A percentile compares a stretch with the other conserved stretches of the same genome.
Evolutionary conservation across 1,140 invertebrate genomes (phyloP).

Genomic region (Hypsibius dujardini): DNA sequence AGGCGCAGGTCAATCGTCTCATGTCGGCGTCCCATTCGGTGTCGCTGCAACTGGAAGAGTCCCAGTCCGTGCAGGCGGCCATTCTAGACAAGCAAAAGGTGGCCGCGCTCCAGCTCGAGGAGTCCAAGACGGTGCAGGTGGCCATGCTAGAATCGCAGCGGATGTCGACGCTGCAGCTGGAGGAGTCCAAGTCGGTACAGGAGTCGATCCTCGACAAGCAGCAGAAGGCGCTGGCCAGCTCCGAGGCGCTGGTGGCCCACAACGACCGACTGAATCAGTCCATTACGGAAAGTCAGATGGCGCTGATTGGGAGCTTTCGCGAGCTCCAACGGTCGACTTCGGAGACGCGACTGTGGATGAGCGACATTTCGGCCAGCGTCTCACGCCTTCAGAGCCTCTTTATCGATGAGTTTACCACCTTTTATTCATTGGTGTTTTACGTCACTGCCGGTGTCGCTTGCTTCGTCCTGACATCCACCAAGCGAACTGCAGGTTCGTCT

Average conservation of each 20-base stretch:
- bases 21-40: conserved; percentile 35
- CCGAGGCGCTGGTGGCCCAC: conserved; percentile 38
- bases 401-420: conserved; percentile 41
- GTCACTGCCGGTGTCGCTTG: conserved; percentile 35
- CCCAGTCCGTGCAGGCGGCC: conserved; percentile 30
- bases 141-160: conserved; percentile 37
- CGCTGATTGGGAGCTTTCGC: conserved; percentile 35
- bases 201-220: conserved; percentile 36
- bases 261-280: conserved; percentile 33
- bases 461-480: conserved; percentile 39
- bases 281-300: conserved; percentile 32
- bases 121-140: conserved; percentile 30
- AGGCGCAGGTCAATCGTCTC: conserved; percentile 38
- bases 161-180: conserved; percentile 38
- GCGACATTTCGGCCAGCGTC: conserved; percentile 42
- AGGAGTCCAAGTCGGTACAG: conserved; percentile 33
- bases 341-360: conserved; percentile 39
- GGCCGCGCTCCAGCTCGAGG: conserved; percentile 40
- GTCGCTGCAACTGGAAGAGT: conserved; percentile 36
- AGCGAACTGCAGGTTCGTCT: conserved; percentile 31
- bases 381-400: conserved; percentile 37
- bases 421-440: conserved; percentile 43
- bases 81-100: conserved; percentile 38
- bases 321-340: conserved; percentile 39
- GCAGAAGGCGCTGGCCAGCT: conserved; percentile 39